Evolutionary conservation across 2,797 vertebrate genomes (phyloP), one percentile per base, ranked within the genome.

Genomic region (Urosaurus nigricauda): DNA sequence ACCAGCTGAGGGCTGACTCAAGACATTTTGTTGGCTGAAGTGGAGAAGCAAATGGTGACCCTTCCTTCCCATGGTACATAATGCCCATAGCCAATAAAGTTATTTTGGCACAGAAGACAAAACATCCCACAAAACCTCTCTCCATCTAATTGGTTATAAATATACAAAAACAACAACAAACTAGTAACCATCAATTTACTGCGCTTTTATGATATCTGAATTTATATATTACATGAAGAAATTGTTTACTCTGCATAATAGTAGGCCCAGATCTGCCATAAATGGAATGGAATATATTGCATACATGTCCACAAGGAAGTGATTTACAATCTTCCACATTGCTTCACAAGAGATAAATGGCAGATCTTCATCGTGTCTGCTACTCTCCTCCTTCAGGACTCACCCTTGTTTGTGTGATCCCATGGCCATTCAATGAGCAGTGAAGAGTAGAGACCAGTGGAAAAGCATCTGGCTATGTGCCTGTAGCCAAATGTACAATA

Each of bases 301-400:
- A 43, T 19, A 24, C 19, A 75, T 75, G n/a, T 1, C 79, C 87
- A n/a, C 2, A 2, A 2, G 12, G 1, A 65, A 26, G 70, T 91
- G 92, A 93, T 63, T 90, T 91, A 89, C 92, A 70, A 24, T 26
- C 84, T 2, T 47, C 80, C 37, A 84, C 84, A 32, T 60, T 2
- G 7, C 87, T 17, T 0, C 0, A n/a, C 16, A 4, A 81, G 0
- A 1, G 2, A 13, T 51, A 14, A 65, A 63, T 82, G 51, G 58
- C 58, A 63, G 65, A 12, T 26, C 11, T 43, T 40, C 35, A 82
- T 29, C 9, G 3, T 26, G 1, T 26, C 73, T 75, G 17, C 21
- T 63, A 43, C 26, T 26, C 56, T 26, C 24, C 26, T 82, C 79
- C 24, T 82, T 68, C 29, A 68, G 29, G 29, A 32, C 65, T 32